phyloP scores from a whole-genome alignment of 2,113 vertebrate species.

The Panthera tigris region DNA sequence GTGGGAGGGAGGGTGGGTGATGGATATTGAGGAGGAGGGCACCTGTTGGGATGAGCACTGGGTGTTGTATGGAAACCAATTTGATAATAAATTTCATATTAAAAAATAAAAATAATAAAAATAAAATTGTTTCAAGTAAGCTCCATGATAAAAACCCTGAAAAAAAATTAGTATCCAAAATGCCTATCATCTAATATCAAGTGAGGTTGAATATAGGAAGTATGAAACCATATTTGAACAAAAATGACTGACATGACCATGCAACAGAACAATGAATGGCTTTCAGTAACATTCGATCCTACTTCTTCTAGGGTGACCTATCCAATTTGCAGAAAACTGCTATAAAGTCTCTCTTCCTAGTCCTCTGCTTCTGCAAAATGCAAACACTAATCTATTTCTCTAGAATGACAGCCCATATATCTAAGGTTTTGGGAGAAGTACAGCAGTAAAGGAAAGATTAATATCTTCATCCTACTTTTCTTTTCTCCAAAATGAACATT shows the following conservation, averaged over 20 bases:
- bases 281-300: neutral
- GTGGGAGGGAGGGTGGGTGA: too few relatives aligned
- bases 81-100: too few relatives aligned
- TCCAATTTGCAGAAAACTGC: neutral
- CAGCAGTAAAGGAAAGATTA: neutral
- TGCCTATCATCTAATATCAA: neutral
- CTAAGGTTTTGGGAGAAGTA: neutral
- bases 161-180: neutral
- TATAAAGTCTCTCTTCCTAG: neutral
- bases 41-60: too few relatives aligned
- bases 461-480: slow-evolving; percentile 39
- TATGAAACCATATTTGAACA: neutral
- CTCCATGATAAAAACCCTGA: neutral
- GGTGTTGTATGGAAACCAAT: too few relatives aligned
- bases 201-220: neutral
- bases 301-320: neutral
- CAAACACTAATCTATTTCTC: neutral
- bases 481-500: slow-evolving; percentile 26
- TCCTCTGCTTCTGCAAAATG: neutral
- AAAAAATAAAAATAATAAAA: too few relatives aligned
- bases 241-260: neutral
- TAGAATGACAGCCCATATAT: slow-evolving; percentile 19
- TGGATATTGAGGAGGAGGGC: too few relatives aligned
- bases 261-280: neutral
- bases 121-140: neutral